Evolutionary conservation across 2,888 invertebrate species (phyloP).

Genomic region (Griposia aprilina): DNA sequence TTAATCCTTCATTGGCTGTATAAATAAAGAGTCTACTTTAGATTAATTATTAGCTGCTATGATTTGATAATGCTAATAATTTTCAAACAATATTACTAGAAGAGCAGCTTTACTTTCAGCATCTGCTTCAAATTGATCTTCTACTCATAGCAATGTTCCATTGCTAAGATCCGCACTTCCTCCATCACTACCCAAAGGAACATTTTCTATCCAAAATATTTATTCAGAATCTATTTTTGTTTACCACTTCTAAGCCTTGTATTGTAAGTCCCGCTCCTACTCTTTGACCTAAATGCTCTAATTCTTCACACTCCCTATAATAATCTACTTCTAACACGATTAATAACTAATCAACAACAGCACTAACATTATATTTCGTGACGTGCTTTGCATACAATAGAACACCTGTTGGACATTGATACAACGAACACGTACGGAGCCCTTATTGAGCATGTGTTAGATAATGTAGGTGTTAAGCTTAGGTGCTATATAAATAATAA

Average conservation of each 20-base stretch:
- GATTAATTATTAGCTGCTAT: not conserved
- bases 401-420: conserved; percentile 51
- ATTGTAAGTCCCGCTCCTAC: not conserved
- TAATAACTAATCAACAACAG: conserved; percentile 41
- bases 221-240: not conserved
- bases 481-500: conserved; percentile 10
- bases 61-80: not conserved
- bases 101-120: not conserved
- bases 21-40: not conserved
- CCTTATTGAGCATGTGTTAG: conserved; percentile 42
- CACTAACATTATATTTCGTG: conserved; percentile 31
- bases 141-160: not conserved
- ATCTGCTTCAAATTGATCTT: not conserved
- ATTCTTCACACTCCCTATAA: not conserved
- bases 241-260: not conserved
- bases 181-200: not conserved
- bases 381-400: conserved; percentile 51
- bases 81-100: not conserved
- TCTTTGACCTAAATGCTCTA: not conserved
- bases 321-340: conserved; percentile 15
- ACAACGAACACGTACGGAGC: conserved; percentile 44
- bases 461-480: conserved; percentile 13
- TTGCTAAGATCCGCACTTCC: not conserved
- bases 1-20: not conserved
- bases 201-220: not conserved